A percentile compares a stretch with the other conserved stretches of the same genome.
Evolutionary conservation across 2,113 vertebrate genomes (phyloP).

Genomic region (Erythrolamprus reginae): DNA sequence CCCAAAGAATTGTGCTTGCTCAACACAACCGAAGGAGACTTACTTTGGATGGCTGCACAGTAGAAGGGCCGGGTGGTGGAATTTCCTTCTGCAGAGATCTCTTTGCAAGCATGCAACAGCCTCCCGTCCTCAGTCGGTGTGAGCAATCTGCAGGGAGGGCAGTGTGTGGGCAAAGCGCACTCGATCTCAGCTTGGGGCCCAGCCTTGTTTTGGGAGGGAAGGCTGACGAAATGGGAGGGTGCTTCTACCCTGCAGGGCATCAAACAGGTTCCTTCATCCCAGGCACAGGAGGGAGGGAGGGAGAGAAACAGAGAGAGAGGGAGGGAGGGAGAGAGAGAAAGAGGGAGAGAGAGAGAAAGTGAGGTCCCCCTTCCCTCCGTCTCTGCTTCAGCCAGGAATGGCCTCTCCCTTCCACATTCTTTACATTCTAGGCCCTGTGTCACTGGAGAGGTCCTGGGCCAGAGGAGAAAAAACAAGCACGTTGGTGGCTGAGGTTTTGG

Average conservation of each 20-base stretch:
- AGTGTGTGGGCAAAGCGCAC: slow-evolving; percentile 14
- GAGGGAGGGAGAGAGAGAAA: not conserved
- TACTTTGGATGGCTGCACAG: slow-evolving; percentile 26
- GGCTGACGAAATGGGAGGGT: slow-evolving; percentile 44
- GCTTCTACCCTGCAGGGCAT: slow-evolving; percentile 61
- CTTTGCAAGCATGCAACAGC: not conserved
- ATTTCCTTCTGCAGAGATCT: not conserved
- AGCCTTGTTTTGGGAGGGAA: slow-evolving; percentile 60
- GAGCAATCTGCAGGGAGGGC: not conserved
- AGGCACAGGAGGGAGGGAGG: not conserved
- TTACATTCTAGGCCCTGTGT: slow-evolving; percentile 40
- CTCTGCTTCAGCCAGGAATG: slow-evolving; percentile 46
- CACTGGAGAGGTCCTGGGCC: not conserved
- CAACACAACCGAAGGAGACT: not conserved
- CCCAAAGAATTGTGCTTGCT: no score
- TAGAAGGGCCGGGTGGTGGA: rapidly evolving
- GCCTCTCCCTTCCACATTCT: slow-evolving; percentile 61
- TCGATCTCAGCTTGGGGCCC: slow-evolving; percentile 41
- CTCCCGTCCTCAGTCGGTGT: not conserved
- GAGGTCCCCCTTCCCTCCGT: not conserved
- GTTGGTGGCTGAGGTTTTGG: not conserved
- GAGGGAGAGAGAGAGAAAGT: not conserved
- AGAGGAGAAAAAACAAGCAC: not conserved
- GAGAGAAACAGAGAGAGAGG: not conserved
- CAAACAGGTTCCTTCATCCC: slow-evolving; percentile 72